A percentile compares a stretch with the other conserved stretches of the same genome.
These are phyloP conservation scores for Delphinapterus leucas DNA, from an alignment of 2,113 vertebrate species.

Conservation along the genomic window DNA sequence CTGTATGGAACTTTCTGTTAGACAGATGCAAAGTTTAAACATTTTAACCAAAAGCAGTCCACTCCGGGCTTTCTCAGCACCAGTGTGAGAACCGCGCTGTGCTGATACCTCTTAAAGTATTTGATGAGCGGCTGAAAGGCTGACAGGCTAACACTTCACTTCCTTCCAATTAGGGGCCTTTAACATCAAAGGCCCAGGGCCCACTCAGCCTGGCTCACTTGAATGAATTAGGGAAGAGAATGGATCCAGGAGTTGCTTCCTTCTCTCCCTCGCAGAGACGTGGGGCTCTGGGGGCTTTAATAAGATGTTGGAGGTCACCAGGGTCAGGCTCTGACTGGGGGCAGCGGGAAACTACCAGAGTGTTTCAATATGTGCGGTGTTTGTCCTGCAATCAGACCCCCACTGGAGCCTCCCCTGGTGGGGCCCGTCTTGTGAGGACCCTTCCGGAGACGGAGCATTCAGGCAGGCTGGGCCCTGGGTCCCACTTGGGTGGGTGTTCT, in stretches of 20 bases:
- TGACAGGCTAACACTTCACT: slow-evolving; percentile 96
- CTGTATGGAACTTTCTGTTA: slow-evolving; percentile 75
- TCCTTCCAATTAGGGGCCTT: slow-evolving; percentile 98
- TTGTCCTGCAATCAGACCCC: slow-evolving; percentile 81
- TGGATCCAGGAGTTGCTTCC: slow-evolving; percentile 82
- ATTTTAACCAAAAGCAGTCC: slow-evolving; percentile 90
- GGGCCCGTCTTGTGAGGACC: slow-evolving; percentile 72
- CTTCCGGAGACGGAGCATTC: slow-evolving; percentile 50
- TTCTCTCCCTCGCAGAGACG: slow-evolving; percentile 75
- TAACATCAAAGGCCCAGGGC: slow-evolving; percentile 93
- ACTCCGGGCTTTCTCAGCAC: slow-evolving; percentile 77
- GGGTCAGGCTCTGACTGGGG: slow-evolving; percentile 85
- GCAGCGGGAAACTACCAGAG: slow-evolving; percentile 83
- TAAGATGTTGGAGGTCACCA: slow-evolving; percentile 88
- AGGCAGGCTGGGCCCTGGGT: background rate
- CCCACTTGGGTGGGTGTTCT: background rate
- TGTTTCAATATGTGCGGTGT: slow-evolving; percentile 86
- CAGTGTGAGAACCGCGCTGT: slow-evolving; percentile 89
- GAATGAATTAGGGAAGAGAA: slow-evolving; percentile 92
- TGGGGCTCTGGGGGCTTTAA: slow-evolving; percentile 84
- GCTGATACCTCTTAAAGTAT: slow-evolving; percentile 91
- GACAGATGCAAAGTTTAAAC: slow-evolving; percentile 82
- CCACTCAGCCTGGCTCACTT: slow-evolving; percentile 87
- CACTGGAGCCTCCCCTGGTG: slow-evolving; percentile 75
- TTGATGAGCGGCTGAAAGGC: slow-evolving; percentile 95